Base-by-base conservation (phyloP, 2,888 invertebrate species). In the Hydriomena furcata region DNA sequence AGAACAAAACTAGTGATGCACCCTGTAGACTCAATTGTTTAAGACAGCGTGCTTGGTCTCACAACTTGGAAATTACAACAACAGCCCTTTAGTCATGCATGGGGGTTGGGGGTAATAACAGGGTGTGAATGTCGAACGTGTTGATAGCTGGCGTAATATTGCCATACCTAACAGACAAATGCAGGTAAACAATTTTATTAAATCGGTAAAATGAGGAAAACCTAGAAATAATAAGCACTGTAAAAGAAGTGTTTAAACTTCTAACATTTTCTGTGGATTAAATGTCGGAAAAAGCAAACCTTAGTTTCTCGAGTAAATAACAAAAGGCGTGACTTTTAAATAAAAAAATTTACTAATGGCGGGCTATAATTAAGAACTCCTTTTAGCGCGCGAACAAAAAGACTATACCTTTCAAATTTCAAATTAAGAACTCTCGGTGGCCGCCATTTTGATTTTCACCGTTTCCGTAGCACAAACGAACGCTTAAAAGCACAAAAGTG, bases 401-500 rank as follows among this genome's bases (percentile, higher is more conserved):
- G 52, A 48, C 27, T 49, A 50, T 45, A 46, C 51, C 50, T 40
- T 55, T 47, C 45, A 55, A 46, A 52, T 42, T 53, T 53, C 55
- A 50, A 56, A 58, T 60, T 52, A 55, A 65, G 60, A 65, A 59
- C 55, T 63, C 61, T 63, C 36, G 31, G 31, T 52, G 52, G 60
- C 65, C 61, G 64, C 72, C 69, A 73, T 71, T 73, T 71, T 66
- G 62, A 65, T 64, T 67, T 63, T 63, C 60, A 58, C 57, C 52
- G 47, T 48, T 50, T 54, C 54, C 52, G 63, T 65, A 55, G 61
- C 64, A 63, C 73, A 71, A 71, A 71, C 66, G 72, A 73, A 70
- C 66, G 71, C 62, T 71, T 69, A 66, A 71, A 74, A 72, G 68
- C 70, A 65, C 63, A 65, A 65, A 68, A 68, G 68, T 65, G 66